These are phyloP conservation scores for Erebia aethiops DNA, from an alignment of 2,888 invertebrate genomes.

Conservation along the genomic window DNA sequence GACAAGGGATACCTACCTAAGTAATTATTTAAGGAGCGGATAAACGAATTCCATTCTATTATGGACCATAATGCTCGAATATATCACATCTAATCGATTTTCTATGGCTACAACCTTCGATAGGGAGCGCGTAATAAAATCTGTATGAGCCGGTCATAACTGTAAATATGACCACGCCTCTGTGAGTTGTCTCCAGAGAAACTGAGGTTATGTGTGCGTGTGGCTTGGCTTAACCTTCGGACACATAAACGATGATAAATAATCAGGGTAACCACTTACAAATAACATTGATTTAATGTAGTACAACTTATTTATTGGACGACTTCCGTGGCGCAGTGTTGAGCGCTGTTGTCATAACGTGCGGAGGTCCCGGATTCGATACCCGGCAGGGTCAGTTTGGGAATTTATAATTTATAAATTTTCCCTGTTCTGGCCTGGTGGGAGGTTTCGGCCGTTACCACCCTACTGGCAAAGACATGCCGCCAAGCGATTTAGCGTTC, in stretches of 20 bases:
- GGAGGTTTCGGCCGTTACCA: too few species aligned
- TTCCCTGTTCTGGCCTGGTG: too few species aligned
- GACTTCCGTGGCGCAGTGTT: too few species aligned
- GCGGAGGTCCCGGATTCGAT: too few species aligned
- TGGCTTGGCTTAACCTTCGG: slow-evolving; percentile 32
- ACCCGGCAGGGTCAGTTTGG: too few species aligned
- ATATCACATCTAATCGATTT: slow-evolving; percentile 26
- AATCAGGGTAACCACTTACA: too few species aligned
- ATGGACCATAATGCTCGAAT: slow-evolving; percentile 1
- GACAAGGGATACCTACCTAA: neutral
- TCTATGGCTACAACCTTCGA: slow-evolving; percentile 21
- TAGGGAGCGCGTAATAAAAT: slow-evolving; percentile 29
- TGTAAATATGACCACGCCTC: slow-evolving; percentile 45
- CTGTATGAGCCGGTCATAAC: slow-evolving; percentile 38
- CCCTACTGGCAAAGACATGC: too few species aligned
- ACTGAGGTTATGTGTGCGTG: slow-evolving; percentile 34
- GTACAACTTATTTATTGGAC: too few species aligned
- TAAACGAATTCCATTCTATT: neutral
- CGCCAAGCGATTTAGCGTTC: too few species aligned
- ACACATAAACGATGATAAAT: slow-evolving; percentile 23
- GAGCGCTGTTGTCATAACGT: too few species aligned
- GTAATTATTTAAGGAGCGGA: neutral
- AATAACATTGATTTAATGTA: too few species aligned
- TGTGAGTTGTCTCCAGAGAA: slow-evolving; percentile 38
- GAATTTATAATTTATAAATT: too few species aligned